Conservation (phyloP, 2,888 invertebrate genomes). For the Mythimna pallens region DNA sequence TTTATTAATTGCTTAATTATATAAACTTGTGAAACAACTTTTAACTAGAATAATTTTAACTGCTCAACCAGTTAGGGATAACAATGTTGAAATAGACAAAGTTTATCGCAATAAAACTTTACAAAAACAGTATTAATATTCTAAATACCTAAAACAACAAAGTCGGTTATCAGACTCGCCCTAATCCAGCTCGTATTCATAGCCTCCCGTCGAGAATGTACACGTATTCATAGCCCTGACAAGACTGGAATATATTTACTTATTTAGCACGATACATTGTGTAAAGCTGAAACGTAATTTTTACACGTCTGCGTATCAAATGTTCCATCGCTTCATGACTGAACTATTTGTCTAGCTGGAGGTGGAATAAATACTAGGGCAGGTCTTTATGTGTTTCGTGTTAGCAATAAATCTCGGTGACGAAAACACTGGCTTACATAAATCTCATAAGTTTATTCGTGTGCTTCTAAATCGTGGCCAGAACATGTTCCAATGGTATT, state of each 20-base stretch:
- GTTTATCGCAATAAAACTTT: conserved; percentile 46
- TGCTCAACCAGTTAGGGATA: conserved; percentile 42
- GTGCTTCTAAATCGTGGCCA: conserved; percentile 26
- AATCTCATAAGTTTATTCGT: conserved; percentile 41
- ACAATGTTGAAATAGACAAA: conserved; percentile 42
- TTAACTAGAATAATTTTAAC: conserved; percentile 42
- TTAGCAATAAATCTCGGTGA: conserved; percentile 40
- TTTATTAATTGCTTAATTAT: conserved; percentile 38
- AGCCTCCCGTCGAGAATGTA: conserved; percentile 34
- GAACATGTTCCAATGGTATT: conserved; percentile 10
- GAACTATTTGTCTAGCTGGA: conserved; percentile 39
- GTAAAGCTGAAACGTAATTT: conserved; percentile 29
- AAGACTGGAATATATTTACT: conserved; percentile 55
- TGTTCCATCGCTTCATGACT: conserved; percentile 45
- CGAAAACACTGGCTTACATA: conserved; percentile 37
- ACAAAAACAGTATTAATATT: conserved; percentile 51
- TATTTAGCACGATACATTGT: conserved; percentile 43
- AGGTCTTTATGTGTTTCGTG: conserved; percentile 26
- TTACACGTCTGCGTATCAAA: conserved; percentile 47
- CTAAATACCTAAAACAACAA: conserved; percentile 51
- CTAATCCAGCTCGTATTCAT: conserved; percentile 54
- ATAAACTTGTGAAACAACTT: conserved; percentile 38
- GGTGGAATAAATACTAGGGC: conserved; percentile 41
- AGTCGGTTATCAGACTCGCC: conserved; percentile 26
- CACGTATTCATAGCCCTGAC: conserved; percentile 51